Evolutionary conservation across 1,140 invertebrate species (phyloP), one percentile per base, ranked within the genome.

Genomic region (Manduca sexta): DNA sequence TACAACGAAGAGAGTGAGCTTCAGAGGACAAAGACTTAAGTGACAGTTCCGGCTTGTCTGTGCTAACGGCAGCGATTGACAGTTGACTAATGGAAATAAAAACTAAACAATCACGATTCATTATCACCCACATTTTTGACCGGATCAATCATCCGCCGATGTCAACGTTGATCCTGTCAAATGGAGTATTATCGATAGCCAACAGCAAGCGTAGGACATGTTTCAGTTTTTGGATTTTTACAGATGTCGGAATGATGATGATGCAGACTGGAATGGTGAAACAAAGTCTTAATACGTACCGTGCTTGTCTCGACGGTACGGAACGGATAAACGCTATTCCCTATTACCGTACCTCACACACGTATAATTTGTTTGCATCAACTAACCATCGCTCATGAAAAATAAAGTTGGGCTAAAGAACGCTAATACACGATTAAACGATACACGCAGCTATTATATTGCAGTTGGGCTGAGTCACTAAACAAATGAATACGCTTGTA

Each of bases 171-270:
- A 34, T 34, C 11, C 3, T 18, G 18, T 17, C 12, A 7, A 18
- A 35, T 34, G 11, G 17, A 45, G 12, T 17, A 18, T 12, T 12
- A 43, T 15, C n/a, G 29, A 30, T 31, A 30, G 8, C n/a, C 5
- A 14, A 14, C 26, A 7, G 13, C 12, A 10, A 15, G 66, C 21
- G 44, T 35, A 64, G 73, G 71, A 69, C 74, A 72, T 86, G 73
- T 81, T 80, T 88, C 84, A 86, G 81, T 80, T 78, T 88, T 86
- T 89, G 86, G 79, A 88, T 91, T 90, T 92, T 95, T 94, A 72
- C 94, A 95, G 94, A 95, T 95, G 94, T 95, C 85, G 93, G 94
- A 90, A 95, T 95, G 93, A 94, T 95, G 90, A 94, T 95, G 93
- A 94, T 95, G 93, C 93, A 95, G 92, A 91, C 92, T 79, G 93